Evolutionary conservation across 1,140 invertebrate genomes (phyloP), one percentile per base, ranked within the genome.

Genomic region (Dolichoris vasculosae): DNA sequence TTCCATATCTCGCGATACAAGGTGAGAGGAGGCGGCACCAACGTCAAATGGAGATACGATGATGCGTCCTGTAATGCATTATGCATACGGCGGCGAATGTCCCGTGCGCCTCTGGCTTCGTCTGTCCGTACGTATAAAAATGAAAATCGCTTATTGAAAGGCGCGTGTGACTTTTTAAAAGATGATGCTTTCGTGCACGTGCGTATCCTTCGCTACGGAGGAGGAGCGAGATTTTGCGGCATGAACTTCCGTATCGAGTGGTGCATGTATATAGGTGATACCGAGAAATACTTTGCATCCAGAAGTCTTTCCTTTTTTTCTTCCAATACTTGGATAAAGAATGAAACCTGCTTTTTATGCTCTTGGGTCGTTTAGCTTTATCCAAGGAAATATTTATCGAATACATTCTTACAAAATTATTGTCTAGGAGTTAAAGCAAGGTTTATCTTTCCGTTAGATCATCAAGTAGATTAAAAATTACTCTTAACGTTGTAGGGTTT

Each of bases 61-160:
- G 91, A 92, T 91, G 91, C 91, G 89, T 86, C 82, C 88, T 76
- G 88, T 89, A 90, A 92, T 92, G 91, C 90, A 92, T 92, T 90
- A 92, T 92, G 90, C 90, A 92, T 91, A 89, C 87, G 83, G 77
- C 86, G 86, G 40, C 13, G 40, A 69, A n/a, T 30, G n/a, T n/a
- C 51, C 76, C 26, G 8, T n/a, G 43, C 46, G 0, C 32, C 7
- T 40, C 35, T 32, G 32, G 32, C 69, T 63, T 2, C 48, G 15
- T 30, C 20, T 46, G 13, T 35, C 48, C 46, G 6, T 46, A 46
- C 11, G 9, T 55, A 30, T 87, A 77, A 87, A 88, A 88, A 90
- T 88, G 87, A 88, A 89, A 90, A 89, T 87, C 87, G 88, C 87
- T 90, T 90, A 89, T 90, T 90, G 90, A 89, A 89, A 89, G 88